phyloP scores from a whole-genome alignment of 2,797 vertebrate species.

The Danio albolineatus region DNA sequence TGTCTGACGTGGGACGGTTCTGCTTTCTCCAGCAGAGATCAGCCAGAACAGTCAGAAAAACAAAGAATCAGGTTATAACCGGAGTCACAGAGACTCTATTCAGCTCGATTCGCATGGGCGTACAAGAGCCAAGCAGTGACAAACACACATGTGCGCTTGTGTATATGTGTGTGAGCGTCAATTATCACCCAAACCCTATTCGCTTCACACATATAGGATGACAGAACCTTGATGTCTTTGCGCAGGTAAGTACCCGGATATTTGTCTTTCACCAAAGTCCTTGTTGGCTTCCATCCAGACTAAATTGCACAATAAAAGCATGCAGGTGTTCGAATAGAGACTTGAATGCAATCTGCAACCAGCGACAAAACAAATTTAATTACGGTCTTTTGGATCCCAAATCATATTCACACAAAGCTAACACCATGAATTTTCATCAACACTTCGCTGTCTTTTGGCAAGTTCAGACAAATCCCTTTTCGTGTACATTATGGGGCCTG shows the following conservation, averaged over 20 bases:
- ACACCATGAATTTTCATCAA: slow-evolving; percentile 35
- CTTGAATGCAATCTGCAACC: slow-evolving; percentile 30
- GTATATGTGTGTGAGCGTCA: neutral
- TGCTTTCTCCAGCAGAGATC: slow-evolving; percentile 5
- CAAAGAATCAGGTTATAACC: slow-evolving; percentile 4
- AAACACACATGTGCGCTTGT: neutral
- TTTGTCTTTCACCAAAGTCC: slow-evolving; percentile 56
- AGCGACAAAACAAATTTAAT: neutral
- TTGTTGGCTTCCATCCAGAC: slow-evolving; percentile 43
- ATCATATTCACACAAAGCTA: slow-evolving; percentile 34
- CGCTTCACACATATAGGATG: neutral
- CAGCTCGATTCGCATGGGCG: neutral
- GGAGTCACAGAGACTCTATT: slow-evolving; percentile 26
- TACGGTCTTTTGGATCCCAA: slow-evolving; percentile 5
- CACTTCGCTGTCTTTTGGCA: slow-evolving; percentile 23
- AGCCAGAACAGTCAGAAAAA: neutral
- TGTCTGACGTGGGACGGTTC: neutral
- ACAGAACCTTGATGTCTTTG: slow-evolving; percentile 7
- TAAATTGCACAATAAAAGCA: slow-evolving; percentile 45
- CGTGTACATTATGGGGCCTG: neutral
- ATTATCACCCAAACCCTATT: slow-evolving; percentile 11
- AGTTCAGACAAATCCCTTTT: slow-evolving; percentile 34
- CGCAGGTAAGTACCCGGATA: slow-evolving; percentile 44
- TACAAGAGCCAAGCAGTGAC: slow-evolving; percentile 8
- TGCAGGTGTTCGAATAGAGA: slow-evolving; percentile 43